These are phyloP conservation scores for Bubo bubo DNA, from an alignment of 2,113 vertebrate genomes.

Conservation along the genomic window DNA sequence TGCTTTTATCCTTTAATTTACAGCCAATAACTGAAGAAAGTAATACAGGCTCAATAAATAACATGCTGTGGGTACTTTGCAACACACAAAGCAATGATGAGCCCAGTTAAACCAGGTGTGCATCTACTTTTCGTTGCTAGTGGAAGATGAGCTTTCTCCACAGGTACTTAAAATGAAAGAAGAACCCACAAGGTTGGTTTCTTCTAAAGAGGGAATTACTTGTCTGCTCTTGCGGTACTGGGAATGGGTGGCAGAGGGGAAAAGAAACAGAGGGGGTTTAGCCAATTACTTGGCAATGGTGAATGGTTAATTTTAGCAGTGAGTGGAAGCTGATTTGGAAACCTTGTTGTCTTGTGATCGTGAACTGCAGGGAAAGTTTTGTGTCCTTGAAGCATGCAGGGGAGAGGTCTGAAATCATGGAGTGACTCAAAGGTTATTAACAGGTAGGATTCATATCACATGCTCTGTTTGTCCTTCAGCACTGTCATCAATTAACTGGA, in stretches of 20 bases:
- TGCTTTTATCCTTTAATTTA: background rate
- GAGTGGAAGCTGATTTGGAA: background rate
- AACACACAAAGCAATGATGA: background rate
- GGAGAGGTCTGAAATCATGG: background rate
- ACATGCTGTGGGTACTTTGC: background rate
- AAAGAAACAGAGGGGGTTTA: background rate
- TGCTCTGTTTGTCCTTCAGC: background rate
- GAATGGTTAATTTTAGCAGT: background rate
- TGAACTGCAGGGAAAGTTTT: background rate
- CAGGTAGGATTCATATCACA: accelerated
- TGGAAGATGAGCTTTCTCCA: background rate
- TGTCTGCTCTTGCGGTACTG: background rate
- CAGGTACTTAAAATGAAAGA: background rate
- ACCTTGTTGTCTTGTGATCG: background rate
- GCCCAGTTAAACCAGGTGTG: background rate
- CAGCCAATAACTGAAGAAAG: background rate
- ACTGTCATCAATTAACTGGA: too few species aligned
- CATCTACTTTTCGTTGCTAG: background rate
- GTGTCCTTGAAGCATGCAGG: background rate
- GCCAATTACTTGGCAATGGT: background rate
- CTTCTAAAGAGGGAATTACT: background rate
- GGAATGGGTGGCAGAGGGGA: background rate
- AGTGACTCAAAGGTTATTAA: background rate
- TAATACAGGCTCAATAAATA: background rate
- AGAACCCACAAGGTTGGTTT: background rate